Evolutionary conservation across 1,140 invertebrate species (phyloP), one percentile per base, ranked within the genome.

Genomic region (Lysiphlebus fabarum): DNA sequence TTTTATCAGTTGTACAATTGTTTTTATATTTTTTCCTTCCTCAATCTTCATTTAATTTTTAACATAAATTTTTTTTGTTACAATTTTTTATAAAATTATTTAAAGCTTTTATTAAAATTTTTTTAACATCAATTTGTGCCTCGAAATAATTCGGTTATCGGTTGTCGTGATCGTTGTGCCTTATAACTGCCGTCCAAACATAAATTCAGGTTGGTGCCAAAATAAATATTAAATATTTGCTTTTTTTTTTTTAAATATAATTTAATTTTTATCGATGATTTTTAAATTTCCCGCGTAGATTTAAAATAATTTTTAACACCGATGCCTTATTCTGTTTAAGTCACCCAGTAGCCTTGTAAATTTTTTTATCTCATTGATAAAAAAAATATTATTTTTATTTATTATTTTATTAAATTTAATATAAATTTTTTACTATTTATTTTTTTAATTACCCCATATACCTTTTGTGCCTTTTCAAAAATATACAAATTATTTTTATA

Each of bases 131-230:
- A 45, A 17, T 55, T 43, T 33, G 34, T 44, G 14, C 34, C 43
- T 37, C 40, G 34, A 54, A 26, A 26, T 26, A 26, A 44, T 54
- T 37, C 54, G 34, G 8, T 45, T n/a, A 36, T 48, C 38, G 58
- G 53, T 60, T 60, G 58, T 60, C 58, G 58, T 45, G 17, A 55
- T 49, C 50, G 49, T 58, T 60, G 62, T 63, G 62, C 62, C 62
- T 63, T 63, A 63, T 53, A 54, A 60, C 50, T 60, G 58, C 62
- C 62, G 62, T 63, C 62, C 62, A 63, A 34, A 48, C 17, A 4
- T 26, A 26, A 1, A 26, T 34, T 62, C 41, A 58, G 33, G 49
- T 50, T 62, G 45, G 61, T 62, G 61, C 61, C 51, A 58, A 56
- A 53, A 49, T 40, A 12, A 41, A 6, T 11, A 14, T 49, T n/a